phyloP scores from a whole-genome alignment of 1,140 invertebrate species.

The Atta texana region DNA sequence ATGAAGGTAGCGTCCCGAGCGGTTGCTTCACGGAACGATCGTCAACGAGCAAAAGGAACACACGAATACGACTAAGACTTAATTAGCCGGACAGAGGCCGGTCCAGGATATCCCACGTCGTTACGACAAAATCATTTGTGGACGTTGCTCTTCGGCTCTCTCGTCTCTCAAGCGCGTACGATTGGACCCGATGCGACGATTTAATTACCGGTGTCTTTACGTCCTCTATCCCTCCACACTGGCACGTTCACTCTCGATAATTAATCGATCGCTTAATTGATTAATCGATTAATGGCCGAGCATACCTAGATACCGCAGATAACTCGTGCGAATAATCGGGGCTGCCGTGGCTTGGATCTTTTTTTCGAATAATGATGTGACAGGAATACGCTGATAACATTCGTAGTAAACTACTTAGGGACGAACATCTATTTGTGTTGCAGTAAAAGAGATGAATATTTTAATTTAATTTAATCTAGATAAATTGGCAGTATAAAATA shows the following conservation, averaged over 20 bases:
- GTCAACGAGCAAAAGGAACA: constrained; percentile 65
- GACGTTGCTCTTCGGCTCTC: constrained; percentile 71
- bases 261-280: constrained; percentile 81
- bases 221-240: constrained; percentile 14
- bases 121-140: constrained; percentile 81
- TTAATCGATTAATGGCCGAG: constrained; percentile 78
- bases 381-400: constrained; percentile 54
- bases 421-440: constrained; percentile 47
- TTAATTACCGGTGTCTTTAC: constrained; percentile 76
- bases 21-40: constrained; percentile 61
- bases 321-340: constrained; percentile 63
- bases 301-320: constrained; percentile 61
- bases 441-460: not conserved
- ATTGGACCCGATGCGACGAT: constrained; percentile 79
- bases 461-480: constrained; percentile 18
- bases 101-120: constrained; percentile 70
- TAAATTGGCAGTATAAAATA: constrained; percentile 23
- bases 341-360: constrained; percentile 51
- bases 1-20: constrained; percentile 62
- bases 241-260: constrained; percentile 74
- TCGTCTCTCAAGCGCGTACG: constrained; percentile 71
- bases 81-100: constrained; percentile 71
- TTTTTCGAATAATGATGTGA: constrained; percentile 52
- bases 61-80: constrained; percentile 74
- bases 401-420: constrained; percentile 27